Base-by-base conservation (phyloP, 2,888 invertebrate genomes). In the Drosophila kanekoi region DNA sequence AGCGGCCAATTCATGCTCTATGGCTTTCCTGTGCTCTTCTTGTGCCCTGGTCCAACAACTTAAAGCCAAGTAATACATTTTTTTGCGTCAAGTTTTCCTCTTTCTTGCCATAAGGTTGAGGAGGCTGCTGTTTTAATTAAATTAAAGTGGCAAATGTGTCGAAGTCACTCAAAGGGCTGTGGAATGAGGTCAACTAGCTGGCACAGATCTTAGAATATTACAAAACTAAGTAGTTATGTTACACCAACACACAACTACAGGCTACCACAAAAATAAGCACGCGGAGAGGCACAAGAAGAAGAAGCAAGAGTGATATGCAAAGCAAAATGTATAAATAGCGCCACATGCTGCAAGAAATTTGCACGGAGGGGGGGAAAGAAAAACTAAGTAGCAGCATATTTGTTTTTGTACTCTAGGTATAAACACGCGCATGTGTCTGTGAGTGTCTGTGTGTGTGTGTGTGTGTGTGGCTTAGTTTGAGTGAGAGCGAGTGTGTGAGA, bases 111-210 rank as follows among this genome's bases (percentile, higher is more conserved):
- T 23, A 43, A 48, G 48, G 35, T 37, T 45, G 28, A 59, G 64
- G 5, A 57, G 33, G 52, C 59, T 16, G 28, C 49, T 45, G 68
- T 68, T 79, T 82, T 79, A 82, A 85, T 82, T 82, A 69, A 85
- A 67, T 79, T 71, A 71, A 79, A 68, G 65, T 57, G 37, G 58
- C 60, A 40, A 33, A 54, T 54, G 35, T 60, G 28, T 40, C 44
- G 38, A 48, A 61, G 37, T 51, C 69, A 11, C n/a, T 56, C 51
- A 48, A 61, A 52, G 43, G 38, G 35, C 9, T 52, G 20, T 40
- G 40, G 53, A 84, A 70, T 68, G 49, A 73, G 79, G 81, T 84
- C 81, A 81, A 84, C 73, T 73, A 72, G 77, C 54, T 75, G 45
- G n/a, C 41, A 38, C 40, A 41, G 62, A 64, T 79, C 79, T 53